A percentile compares a stretch with the other conserved stretches of the same genome.
Evolutionary conservation across 2,888 invertebrate genomes (phyloP).

Genomic region (Hirtodrosophila alboralis): DNA sequence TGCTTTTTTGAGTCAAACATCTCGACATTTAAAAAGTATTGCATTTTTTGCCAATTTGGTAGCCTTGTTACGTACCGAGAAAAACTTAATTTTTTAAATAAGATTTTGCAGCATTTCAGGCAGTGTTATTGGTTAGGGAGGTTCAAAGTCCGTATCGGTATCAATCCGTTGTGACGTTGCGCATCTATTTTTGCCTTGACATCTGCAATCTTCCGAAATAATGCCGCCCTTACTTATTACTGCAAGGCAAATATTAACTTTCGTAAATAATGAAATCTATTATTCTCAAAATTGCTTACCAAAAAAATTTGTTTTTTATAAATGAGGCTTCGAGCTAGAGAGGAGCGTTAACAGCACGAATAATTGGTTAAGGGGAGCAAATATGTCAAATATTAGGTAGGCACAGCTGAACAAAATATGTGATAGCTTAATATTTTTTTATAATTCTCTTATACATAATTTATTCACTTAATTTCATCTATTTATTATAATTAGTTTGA

Average conservation of each 20-base stretch:
- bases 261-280: slow-evolving; percentile 1
- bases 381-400: no score
- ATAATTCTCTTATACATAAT: no score
- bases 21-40: slow-evolving; percentile 6
- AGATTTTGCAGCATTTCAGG: slow-evolving; percentile 34
- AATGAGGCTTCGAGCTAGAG: slow-evolving; percentile 22
- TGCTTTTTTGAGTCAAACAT: background rate
- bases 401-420: no score
- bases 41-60: background rate
- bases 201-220: slow-evolving; percentile 3
- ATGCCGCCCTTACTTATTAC: background rate
- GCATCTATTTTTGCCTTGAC: slow-evolving; percentile 10
- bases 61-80: slow-evolving; percentile 26
- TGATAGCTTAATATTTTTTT: no score
- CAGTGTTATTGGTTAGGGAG: background rate
- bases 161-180: background rate
- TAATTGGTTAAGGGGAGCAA: no score
- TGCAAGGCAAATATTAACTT: slow-evolving; percentile 20
- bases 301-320: slow-evolving; percentile 22
- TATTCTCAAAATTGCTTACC: slow-evolving; percentile 9
- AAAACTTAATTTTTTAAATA: slow-evolving; percentile 14
- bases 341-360: slow-evolving; percentile 3
- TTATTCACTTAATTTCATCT: no score
- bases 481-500: no score
- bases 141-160: slow-evolving; percentile 42